Conservation (phyloP, 2,888 invertebrate genomes). For the Prostheceraeus crozeri region DNA sequence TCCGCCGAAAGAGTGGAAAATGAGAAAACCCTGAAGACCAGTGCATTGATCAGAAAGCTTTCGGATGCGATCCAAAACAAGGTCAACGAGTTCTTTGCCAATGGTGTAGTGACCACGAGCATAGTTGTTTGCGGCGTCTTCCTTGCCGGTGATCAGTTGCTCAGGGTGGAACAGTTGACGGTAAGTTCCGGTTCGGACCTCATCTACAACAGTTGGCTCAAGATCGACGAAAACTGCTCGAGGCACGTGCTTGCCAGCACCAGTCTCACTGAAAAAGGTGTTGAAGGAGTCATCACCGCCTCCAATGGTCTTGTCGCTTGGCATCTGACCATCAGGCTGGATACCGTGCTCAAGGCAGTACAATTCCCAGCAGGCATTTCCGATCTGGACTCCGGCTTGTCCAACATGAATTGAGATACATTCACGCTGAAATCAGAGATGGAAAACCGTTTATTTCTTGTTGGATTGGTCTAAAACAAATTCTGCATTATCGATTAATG, state of each 20-base stretch:
- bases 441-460: no score
- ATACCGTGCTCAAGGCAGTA: conserved; percentile 59
- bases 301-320: no score
- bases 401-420: conserved; percentile 57
- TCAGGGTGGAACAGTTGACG: conserved; percentile 48
- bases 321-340: conserved; percentile 56
- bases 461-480: no score
- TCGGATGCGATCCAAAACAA: conserved; percentile 51
- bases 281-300: conserved; percentile 27
- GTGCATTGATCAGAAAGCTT: conserved; percentile 52
- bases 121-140: conserved; percentile 50
- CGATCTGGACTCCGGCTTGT: conserved; percentile 58
- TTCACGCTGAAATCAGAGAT: conserved; percentile 53
- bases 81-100: conserved; percentile 47
- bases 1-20: conserved; percentile 60
- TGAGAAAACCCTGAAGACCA: conserved; percentile 65
- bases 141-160: conserved; percentile 48
- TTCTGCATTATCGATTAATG: no score
- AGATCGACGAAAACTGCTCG: conserved; percentile 27
- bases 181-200: conserved; percentile 47
- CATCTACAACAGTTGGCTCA: conserved; percentile 43
- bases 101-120: conserved; percentile 49
- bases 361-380: conserved; percentile 59
- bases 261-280: conserved; percentile 23
- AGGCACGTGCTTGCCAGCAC: conserved; percentile 24